Evolutionary conservation across 2,113 vertebrate genomes (phyloP).

Genomic region (Gopherus flavomarginatus): DNA sequence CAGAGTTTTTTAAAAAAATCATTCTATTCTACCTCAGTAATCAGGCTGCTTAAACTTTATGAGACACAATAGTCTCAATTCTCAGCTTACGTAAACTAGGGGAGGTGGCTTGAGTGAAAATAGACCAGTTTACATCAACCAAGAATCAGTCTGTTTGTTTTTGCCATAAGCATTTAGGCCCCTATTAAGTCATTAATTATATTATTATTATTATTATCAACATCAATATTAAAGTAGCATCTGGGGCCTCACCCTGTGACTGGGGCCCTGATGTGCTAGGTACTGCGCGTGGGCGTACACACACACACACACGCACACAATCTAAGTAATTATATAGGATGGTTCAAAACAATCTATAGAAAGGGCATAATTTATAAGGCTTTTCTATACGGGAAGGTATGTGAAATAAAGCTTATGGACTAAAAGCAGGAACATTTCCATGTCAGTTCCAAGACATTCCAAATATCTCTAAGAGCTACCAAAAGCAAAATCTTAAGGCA

Average conservation of each 20-base stretch:
- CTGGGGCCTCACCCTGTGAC: no score
- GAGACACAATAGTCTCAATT: not conserved
- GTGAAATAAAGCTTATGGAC: not conserved
- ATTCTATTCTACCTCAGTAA: not conserved
- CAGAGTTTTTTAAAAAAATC: not conserved
- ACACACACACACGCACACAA: no score
- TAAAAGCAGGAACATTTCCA: not conserved
- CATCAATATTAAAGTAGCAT: not conserved
- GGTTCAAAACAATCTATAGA: no score
- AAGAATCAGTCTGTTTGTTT: not conserved
- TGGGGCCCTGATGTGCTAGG: no score
- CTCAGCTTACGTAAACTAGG: not conserved
- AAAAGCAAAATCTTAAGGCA: not conserved
- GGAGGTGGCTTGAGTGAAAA: no score
- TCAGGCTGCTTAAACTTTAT: not conserved
- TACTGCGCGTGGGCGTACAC: no score
- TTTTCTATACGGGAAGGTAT: not conserved
- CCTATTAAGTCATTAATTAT: not conserved
- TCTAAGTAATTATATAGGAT: no score
- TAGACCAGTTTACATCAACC: not conserved
- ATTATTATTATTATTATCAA: no score
- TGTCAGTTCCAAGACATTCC: not conserved
- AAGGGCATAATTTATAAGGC: no score
- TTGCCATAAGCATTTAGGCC: not conserved
- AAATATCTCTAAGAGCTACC: not conserved